Conservation (phyloP, 92 coral and sea anemone genomes). For the Palythoa heliodiscus region DNA sequence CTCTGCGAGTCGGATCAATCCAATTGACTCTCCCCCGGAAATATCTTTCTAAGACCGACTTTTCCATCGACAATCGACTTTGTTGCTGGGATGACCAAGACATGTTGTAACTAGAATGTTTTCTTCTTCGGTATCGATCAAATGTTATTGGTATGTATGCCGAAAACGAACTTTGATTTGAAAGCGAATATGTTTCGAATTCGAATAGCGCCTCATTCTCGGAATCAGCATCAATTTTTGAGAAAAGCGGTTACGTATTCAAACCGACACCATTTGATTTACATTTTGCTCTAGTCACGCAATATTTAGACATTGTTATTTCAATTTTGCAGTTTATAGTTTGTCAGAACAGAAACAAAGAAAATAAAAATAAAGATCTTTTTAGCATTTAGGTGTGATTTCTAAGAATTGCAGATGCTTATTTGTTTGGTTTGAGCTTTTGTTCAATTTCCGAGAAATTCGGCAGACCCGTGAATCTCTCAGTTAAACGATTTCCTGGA, state of each 20-base stretch:
- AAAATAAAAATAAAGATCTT: not conserved
- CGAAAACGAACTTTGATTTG: no score
- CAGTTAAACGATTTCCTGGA: not conserved
- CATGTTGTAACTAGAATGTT: not conserved
- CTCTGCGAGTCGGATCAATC: constrained; percentile 15
- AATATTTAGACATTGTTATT: no score
- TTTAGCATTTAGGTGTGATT: not conserved
- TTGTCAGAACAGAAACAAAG: no score
- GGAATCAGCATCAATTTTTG: not conserved
- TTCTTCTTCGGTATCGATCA: not conserved
- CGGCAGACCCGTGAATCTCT: not conserved
- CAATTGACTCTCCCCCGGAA: constrained; percentile 42
- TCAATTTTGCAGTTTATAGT: no score
- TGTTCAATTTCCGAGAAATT: constrained; percentile 2
- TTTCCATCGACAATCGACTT: constrained; percentile 45
- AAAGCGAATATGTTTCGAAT: no score
- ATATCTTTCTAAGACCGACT: constrained; percentile 24
- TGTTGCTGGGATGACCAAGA: constrained; percentile 52
- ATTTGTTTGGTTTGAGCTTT: not conserved
- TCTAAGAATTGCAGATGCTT: not conserved
- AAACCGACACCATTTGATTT: no score
- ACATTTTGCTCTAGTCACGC: not conserved
- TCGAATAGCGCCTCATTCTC: not conserved
- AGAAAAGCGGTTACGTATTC: no score
- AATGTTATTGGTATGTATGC: not conserved